Base-by-base conservation (phyloP, 1,140 invertebrate species). In the Rhopalosiphum padi region DNA sequence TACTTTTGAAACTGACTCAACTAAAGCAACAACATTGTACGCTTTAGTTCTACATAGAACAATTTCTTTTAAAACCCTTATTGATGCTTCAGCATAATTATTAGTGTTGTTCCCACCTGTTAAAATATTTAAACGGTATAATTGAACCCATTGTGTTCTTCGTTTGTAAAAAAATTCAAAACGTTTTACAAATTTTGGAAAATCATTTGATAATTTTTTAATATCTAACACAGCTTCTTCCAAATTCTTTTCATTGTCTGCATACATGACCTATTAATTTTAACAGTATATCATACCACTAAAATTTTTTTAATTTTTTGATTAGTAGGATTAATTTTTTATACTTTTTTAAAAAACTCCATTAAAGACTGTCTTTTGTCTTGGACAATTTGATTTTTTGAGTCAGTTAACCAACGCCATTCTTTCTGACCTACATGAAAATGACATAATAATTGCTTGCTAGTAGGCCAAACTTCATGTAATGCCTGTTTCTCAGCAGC, bases 31-130 rank as follows among this genome's bases (percentile, higher is more conserved):
- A 48, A 87, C 86, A 48, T 87, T 87, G 25, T 87, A 87, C 18
- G 46, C 41, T 87, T 87, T 87, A 51, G 86, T 87, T 87, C 86
- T 87, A 48, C 86, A 87, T n/a, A 87, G 35, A 87, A 87, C 43
- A 35, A 87, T 87, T 87, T 51, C 46, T 48, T 87, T 48, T 87
- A 87, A 87, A 51, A 87, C 43, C 23, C 46, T 87, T 87, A 51
- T 51, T 87, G 86, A 87, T 87, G 86, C 86, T 87, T 87, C 86
- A 87, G 46, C 86, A 51, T 87, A 87, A 87, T 87, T 87, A 25
- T 87, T 87, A 87, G 86, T 87, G 86, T 87, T 87, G 7, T 87
- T 87, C 23, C 46, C 46, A n/a, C 86, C 30, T 5, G 86, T 87
- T 87, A 51, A 48, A 48, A 87, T 87, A 48, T 51, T 37, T 51